phyloP scores from a whole-genome alignment of 2,888 invertebrate genomes.

The Caenorhabditis sp. region DNA sequence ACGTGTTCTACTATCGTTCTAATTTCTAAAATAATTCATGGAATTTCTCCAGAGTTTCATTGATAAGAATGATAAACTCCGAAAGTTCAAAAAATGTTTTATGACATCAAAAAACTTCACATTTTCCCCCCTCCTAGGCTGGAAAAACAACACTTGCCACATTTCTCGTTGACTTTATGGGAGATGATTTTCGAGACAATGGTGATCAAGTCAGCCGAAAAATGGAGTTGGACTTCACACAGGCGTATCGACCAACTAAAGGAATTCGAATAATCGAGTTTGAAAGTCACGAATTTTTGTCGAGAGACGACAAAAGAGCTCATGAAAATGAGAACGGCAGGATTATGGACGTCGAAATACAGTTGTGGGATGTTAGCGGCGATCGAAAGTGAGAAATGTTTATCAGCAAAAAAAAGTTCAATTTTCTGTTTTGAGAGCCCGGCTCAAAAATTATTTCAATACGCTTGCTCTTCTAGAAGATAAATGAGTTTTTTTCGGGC shows the following conservation, averaged over 20 bases:
- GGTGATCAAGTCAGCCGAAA: constrained; percentile 9
- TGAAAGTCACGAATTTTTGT: constrained; percentile 76
- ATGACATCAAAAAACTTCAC: not conserved
- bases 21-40: not conserved
- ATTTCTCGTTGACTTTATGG: constrained; percentile 27
- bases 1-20: not conserved
- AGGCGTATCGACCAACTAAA: constrained; percentile 28
- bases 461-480: not conserved
- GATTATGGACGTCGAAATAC: constrained; percentile 78
- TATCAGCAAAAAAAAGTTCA: no score
- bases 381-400: constrained; percentile 31
- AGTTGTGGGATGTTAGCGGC: constrained; percentile 71
- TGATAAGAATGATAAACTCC: no score
- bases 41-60: not conserved
- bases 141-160: constrained; percentile 31
- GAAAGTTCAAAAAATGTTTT: no score
- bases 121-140: constrained; percentile 21
- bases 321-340: constrained; percentile 74
- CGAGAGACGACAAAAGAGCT: constrained; percentile 61
- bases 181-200: not conserved
- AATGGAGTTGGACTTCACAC: constrained; percentile 31
- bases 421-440: not conserved
- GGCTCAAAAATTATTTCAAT: not conserved
- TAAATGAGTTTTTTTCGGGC: no score
- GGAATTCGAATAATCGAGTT: constrained; percentile 79